phyloP scores from a whole-genome alignment of 1,140 invertebrate genomes.

The Magallana angulata region DNA sequence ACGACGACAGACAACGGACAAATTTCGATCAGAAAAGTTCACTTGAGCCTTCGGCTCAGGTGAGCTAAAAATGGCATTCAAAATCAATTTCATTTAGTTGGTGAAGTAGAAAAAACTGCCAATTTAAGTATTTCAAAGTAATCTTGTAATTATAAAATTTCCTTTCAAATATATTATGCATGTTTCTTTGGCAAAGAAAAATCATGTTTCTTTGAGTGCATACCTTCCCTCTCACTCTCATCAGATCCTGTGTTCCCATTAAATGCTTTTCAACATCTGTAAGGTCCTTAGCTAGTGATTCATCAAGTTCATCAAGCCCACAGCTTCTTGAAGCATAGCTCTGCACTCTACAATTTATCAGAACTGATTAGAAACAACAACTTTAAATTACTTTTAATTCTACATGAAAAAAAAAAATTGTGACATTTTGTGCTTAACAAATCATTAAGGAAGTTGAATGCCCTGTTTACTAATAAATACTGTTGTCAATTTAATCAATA shows the following conservation, averaged over 20 bases:
- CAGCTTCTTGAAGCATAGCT: slow-evolving; percentile 42
- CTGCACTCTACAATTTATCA: slow-evolving; percentile 37
- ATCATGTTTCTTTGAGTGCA: slow-evolving; percentile 4
- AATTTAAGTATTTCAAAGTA: slow-evolving; percentile 8
- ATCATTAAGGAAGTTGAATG: slow-evolving; percentile 16
- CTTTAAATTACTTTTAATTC: slow-evolving; percentile 10
- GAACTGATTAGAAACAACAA: slow-evolving; percentile 12
- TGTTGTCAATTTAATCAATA: slow-evolving; percentile 12
- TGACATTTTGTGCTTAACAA: slow-evolving; percentile 10
- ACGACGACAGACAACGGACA: neutral
- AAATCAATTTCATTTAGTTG: slow-evolving; percentile 20
- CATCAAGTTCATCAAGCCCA: slow-evolving; percentile 40
- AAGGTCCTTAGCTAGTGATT: slow-evolving; percentile 40
- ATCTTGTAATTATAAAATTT: neutral
- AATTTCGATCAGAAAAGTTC: too few relatives aligned
- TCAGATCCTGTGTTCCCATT: slow-evolving; percentile 42
- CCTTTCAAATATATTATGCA: slow-evolving; percentile 1
- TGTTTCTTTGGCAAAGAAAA: neutral
- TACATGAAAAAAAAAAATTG: slow-evolving; percentile 12
- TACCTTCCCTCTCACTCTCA: slow-evolving; percentile 48
- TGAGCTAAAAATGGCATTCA: slow-evolving; percentile 10
- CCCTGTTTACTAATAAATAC: slow-evolving; percentile 16
- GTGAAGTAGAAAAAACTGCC: neutral
- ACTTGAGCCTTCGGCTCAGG: neutral
- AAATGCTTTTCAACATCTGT: slow-evolving; percentile 41